Percentiles rank a stretch among this genome's conserved stretches.
phyloP scores from a whole-genome alignment of 2,113 vertebrate species.

The Ictidomys tridecemlineatus region DNA sequence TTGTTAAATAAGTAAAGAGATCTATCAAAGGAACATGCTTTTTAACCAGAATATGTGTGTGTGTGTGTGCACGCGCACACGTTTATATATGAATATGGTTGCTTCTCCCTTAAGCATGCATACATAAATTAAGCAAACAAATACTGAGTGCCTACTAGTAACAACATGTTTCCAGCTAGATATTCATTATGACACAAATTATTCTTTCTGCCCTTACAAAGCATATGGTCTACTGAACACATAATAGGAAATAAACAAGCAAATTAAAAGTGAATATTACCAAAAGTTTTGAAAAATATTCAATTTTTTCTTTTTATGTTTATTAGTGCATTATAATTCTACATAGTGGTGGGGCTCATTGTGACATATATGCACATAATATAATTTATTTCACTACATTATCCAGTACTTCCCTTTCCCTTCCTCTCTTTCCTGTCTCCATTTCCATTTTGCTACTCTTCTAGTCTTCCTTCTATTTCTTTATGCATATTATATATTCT shows the following conservation, averaged over 20 bases:
- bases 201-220: background rate
- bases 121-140: background rate
- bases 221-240: background rate
- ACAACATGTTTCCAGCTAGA: background rate
- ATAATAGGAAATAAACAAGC: background rate
- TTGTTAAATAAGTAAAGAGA: conserved; percentile 52
- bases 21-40: conserved; percentile 10
- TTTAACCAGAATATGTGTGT: background rate
- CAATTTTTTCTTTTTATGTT: too few relatives aligned
- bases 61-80: accelerated
- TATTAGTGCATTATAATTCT: too few relatives aligned
- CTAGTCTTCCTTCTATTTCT: too few relatives aligned
- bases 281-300: background rate
- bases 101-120: background rate
- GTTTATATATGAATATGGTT: background rate
- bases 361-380: too few relatives aligned
- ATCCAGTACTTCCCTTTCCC: too few relatives aligned
- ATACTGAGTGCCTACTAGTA: background rate
- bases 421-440: too few relatives aligned
- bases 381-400: too few relatives aligned
- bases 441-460: too few relatives aligned
- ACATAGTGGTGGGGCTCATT: too few relatives aligned
- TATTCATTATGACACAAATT: background rate
- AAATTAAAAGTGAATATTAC: background rate
- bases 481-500: too few relatives aligned